Conservation (phyloP, 2,113 vertebrate species). For the Eleginops maclovinus region DNA sequence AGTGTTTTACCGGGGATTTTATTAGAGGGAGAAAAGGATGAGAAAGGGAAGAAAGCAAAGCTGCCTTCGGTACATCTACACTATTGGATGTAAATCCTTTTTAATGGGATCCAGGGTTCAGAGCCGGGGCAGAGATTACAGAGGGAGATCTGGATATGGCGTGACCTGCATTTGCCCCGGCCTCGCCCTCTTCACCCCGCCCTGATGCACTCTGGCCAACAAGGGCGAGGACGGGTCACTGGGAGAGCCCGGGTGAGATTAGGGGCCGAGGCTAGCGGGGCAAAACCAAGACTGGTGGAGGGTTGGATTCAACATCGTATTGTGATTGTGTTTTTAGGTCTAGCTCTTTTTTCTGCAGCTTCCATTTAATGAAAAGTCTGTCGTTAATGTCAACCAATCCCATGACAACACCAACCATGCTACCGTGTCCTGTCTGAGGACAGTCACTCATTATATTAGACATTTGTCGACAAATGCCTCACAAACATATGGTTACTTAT, state of each 20-base stretch:
- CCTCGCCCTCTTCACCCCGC: slow-evolving; percentile 43
- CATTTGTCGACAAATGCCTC: neutral
- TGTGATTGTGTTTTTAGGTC: neutral
- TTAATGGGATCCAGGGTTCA: slow-evolving; percentile 88
- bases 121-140: slow-evolving; percentile 81
- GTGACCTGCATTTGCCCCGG: slow-evolving; percentile 81
- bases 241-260: neutral
- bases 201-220: slow-evolving; percentile 17
- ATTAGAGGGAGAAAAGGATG: slow-evolving; percentile 62
- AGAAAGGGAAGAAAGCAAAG: slow-evolving; percentile 77
- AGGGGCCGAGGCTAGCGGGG: neutral
- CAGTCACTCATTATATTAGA: neutral
- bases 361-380: too few species aligned
- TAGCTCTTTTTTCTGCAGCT: neutral
- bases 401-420: neutral
- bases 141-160: slow-evolving; percentile 74
- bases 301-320: neutral
- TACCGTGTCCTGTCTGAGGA: neutral
- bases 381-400: too few species aligned
- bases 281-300: neutral
- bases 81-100: slow-evolving; percentile 85
- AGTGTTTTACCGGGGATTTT: slow-evolving; percentile 61
- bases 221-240: neutral
- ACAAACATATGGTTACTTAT: neutral
- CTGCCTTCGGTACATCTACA: slow-evolving; percentile 81